phyloP scores from a whole-genome alignment of 2,888 invertebrate species.

The Xylota segnis region DNA sequence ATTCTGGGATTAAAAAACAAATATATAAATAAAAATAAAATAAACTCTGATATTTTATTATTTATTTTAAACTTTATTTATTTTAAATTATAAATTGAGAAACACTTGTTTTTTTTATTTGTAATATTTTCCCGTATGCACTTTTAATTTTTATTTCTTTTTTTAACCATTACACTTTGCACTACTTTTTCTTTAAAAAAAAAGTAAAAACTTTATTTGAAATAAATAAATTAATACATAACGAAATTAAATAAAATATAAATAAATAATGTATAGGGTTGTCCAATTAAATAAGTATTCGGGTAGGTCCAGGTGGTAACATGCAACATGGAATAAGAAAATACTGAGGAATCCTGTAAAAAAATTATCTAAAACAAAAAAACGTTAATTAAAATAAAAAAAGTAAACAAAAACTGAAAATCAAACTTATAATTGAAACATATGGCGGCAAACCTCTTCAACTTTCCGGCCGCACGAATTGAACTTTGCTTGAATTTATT shows the following conservation, averaged over 20 bases:
- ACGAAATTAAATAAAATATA: conserved; percentile 4
- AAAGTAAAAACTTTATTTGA: neutral
- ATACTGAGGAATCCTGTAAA: neutral
- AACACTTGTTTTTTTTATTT: conserved; percentile 19
- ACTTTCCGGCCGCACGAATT: conserved; percentile 11
- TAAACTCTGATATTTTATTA: neutral
- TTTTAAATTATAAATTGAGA: neutral
- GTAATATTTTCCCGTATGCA: neutral
- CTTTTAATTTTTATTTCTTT: conserved; percentile 5
- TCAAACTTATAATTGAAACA: conserved; percentile 46
- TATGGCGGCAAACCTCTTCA: conserved; percentile 30
- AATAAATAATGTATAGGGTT: neutral
- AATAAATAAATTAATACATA: conserved; percentile 8
- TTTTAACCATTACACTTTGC: conserved; percentile 17
- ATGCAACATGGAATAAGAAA: conserved; percentile 15
- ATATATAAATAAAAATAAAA: neutral
- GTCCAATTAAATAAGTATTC: conserved; percentile 18
- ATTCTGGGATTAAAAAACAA: conserved; percentile 8
- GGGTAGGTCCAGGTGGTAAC: conserved; percentile 30
- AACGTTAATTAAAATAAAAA: neutral
- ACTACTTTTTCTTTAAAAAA: conserved; percentile 17
- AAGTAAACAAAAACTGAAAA: conserved; percentile 11
- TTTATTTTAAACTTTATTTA: neutral
- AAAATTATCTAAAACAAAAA: conserved; percentile 6
- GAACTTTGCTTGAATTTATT: conserved; percentile 10